Evolutionary conservation across 2,888 invertebrate genomes (phyloP).

Genomic region (Geotrupes spiniger): DNA sequence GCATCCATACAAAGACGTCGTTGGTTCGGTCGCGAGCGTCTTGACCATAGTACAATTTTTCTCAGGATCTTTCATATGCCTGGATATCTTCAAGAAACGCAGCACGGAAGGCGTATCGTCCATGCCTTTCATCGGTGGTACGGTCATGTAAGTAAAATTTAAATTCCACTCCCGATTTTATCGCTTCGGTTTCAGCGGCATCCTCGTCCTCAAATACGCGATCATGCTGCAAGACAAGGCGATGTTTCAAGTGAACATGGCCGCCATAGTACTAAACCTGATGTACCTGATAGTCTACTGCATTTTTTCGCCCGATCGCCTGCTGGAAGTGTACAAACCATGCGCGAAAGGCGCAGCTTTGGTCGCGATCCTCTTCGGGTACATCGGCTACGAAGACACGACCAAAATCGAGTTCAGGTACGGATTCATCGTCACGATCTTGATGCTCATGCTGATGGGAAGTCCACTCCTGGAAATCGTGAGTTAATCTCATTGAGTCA

Average conservation of each 20-base stretch:
- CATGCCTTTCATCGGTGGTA: conserved; percentile 73
- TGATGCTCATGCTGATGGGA: conserved; percentile 66
- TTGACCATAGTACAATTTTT: conserved; percentile 82
- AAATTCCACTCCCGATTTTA: conserved; percentile 7
- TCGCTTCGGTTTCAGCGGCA: conserved; percentile 57
- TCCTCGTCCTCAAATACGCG: conserved; percentile 75
- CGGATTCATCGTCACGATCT: conserved; percentile 66
- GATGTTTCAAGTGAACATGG: conserved; percentile 76
- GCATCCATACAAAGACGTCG: conserved; percentile 65
- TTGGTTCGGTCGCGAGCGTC: conserved; percentile 67
- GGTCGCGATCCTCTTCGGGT: conserved; percentile 59
- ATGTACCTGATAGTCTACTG: conserved; percentile 67
- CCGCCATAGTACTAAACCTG: conserved; percentile 68
- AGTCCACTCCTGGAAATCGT: conserved; percentile 70
- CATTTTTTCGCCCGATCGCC: conserved; percentile 58
- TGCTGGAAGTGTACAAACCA: conserved; percentile 55
- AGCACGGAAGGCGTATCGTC: conserved; percentile 63
- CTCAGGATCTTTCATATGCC: conserved; percentile 72
- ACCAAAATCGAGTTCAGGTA: conserved; percentile 65
- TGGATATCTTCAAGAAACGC: conserved; percentile 68
- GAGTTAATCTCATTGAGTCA: conserved; percentile 39
- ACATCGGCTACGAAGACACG: conserved; percentile 65
- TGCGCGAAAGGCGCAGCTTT: conserved; percentile 57
- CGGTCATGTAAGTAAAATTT: conserved; percentile 65
- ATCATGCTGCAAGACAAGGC: conserved; percentile 68